phyloP scores from a whole-genome alignment of 2,888 invertebrate genomes.

The Nasonia oneida region DNA sequence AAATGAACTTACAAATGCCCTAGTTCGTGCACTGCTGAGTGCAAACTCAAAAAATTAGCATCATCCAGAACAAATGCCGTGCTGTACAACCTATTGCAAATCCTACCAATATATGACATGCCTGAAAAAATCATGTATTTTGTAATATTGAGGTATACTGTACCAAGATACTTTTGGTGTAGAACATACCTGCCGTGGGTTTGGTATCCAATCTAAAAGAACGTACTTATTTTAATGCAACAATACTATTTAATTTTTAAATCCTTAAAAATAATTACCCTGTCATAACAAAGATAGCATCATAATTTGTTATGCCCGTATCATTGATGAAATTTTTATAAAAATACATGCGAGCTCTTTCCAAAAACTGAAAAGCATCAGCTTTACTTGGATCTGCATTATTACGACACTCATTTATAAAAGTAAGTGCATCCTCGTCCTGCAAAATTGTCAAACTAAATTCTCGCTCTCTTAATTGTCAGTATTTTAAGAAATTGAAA shows the following conservation, averaged over 20 bases:
- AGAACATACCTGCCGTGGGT: conserved; percentile 39
- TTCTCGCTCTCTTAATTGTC: background rate
- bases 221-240: background rate
- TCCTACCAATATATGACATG: conserved; percentile 48
- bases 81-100: conserved; percentile 51
- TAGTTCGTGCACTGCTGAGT: conserved; percentile 41
- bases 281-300: conserved; percentile 46
- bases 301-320: conserved; percentile 44
- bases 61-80: conserved; percentile 47
- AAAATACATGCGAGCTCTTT: conserved; percentile 41
- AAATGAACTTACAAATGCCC: conserved; percentile 43
- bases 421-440: conserved; percentile 41
- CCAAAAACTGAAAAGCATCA: conserved; percentile 28
- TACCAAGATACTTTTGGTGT: background rate
- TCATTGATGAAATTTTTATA: conserved; percentile 45
- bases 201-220: conserved; percentile 48
- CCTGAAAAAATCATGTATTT: conserved; percentile 12
- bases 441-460: background rate
- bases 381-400: background rate
- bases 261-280: conserved; percentile 42
- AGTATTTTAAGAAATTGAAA: background rate
- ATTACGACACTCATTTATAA: conserved; percentile 22
- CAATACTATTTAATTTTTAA: background rate
- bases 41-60: conserved; percentile 37
- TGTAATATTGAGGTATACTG: background rate